Evolutionary conservation across 1,140 invertebrate genomes (phyloP), one percentile per base, ranked within the genome.

Genomic region (Camponotus vicinus): DNA sequence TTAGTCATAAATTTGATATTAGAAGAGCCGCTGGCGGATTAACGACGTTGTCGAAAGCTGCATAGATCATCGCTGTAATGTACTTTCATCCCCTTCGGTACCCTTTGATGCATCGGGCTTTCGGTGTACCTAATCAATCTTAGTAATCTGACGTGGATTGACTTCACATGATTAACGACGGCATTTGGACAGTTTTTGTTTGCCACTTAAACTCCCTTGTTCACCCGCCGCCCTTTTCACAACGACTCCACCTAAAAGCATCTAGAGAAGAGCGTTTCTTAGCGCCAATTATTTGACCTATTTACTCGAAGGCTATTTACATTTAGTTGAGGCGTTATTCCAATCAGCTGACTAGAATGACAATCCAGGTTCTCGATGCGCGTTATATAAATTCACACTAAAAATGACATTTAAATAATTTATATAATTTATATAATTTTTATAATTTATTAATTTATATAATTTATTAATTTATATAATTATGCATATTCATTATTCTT

Each of bases 111-210:
- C 79, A 73, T 82, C 79, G 49, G 37, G 79, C 79, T 75, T 75
- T 75, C 79, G 59, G 40, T 63, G 55, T 37, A 63, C 40, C 79
- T 75, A 83, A 83, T 83, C 79, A 83, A 83, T 83, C 79, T 83
- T 83, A 42, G 55, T 83, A 83, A 83, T 83, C 79, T 83, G 79
- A 83, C 79, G 27, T 83, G 63, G 42, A 83, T 83, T 83, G 79
- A 83, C 79, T 83, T 83, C 32, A 21, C 45, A 83, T 83, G 79
- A 83, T 83, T 73, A 83, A 83, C 69, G 79, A 75, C 45, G 55
- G 27, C 49, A 63, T 70, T 73, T 71, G 67, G 18, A 21, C 49
- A 61, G 55, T 83, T 83, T 83, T 83, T 83, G 69, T 61, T 45
- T 32, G 32, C 40, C 69, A 83, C 79, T 83, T 83, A 61, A 37